These are phyloP conservation scores for Notocelia uddmanniana DNA, from an alignment of 2,888 invertebrate species.

Conservation along the genomic window DNA sequence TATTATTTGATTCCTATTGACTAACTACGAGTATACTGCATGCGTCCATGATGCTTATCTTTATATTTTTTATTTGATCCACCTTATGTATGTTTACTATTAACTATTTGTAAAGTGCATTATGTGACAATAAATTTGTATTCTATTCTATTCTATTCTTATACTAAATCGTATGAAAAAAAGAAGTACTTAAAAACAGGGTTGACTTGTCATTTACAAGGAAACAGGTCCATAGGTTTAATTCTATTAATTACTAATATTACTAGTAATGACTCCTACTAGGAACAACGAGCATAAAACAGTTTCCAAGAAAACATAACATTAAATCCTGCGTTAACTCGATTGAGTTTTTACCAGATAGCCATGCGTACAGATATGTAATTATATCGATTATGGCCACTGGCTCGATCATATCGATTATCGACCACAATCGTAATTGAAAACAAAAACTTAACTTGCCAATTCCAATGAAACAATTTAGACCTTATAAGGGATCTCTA, in stretches of 20 bases:
- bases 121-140: too few species aligned
- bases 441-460: slow-evolving; percentile 50
- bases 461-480: slow-evolving; percentile 54
- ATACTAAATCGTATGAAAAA: background rate
- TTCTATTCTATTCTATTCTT: too few species aligned
- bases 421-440: slow-evolving; percentile 46
- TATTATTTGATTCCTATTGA: too few species aligned
- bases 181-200: background rate
- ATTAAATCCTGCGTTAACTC: slow-evolving; percentile 23
- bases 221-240: background rate
- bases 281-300: slow-evolving; percentile 1
- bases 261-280: slow-evolving; percentile 12
- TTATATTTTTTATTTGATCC: too few species aligned
- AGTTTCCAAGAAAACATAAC: slow-evolving; percentile 8
- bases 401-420: slow-evolving; percentile 45
- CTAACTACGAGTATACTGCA: too few species aligned
- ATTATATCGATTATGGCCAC: slow-evolving; percentile 32
- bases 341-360: slow-evolving; percentile 35
- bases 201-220: background rate
- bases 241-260: slow-evolving; percentile 14
- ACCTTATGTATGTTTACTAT: too few species aligned
- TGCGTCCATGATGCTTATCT: too few species aligned
- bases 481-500: slow-evolving; percentile 57
- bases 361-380: slow-evolving; percentile 18
- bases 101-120: too few species aligned